These are phyloP conservation scores for Acromyrmex heyeri DNA, from an alignment of 1,140 invertebrate species.

Conservation along the genomic window DNA sequence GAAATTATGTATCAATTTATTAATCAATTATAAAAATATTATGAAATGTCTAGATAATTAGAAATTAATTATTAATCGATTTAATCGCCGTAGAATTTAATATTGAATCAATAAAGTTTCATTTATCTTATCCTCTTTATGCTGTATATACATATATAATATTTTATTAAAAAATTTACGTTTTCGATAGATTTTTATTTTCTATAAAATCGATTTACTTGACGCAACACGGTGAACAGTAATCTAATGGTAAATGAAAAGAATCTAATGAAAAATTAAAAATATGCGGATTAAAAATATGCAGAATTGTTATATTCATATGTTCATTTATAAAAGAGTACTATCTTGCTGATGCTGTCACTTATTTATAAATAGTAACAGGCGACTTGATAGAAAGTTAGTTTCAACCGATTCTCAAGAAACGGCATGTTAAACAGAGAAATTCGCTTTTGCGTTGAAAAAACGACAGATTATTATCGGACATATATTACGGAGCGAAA, in stretches of 20 bases:
- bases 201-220: neutral
- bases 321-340: neutral
- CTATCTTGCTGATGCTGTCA: neutral
- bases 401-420: constrained; percentile 42
- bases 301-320: constrained; percentile 8
- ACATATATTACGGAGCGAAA: constrained; percentile 18
- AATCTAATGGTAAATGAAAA: neutral
- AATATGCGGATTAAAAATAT: neutral
- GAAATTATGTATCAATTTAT: neutral
- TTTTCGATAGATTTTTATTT: neutral
- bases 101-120: neutral
- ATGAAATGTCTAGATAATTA: neutral
- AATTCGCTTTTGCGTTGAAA: constrained; percentile 40
- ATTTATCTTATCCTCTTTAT: constrained; percentile 2
- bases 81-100: neutral
- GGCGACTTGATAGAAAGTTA: constrained; percentile 48
- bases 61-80: neutral
- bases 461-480: neutral
- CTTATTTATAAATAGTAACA: constrained; percentile 38
- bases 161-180: neutral
- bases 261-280: constrained; percentile 6
- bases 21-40: neutral
- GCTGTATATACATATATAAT: neutral
- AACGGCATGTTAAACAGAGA: constrained; percentile 26
- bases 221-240: neutral